A percentile compares a stretch with the other conserved stretches of the same genome.
Evolutionary conservation across 2,888 invertebrate genomes (phyloP).

Genomic region (Andrena dorsata): DNA sequence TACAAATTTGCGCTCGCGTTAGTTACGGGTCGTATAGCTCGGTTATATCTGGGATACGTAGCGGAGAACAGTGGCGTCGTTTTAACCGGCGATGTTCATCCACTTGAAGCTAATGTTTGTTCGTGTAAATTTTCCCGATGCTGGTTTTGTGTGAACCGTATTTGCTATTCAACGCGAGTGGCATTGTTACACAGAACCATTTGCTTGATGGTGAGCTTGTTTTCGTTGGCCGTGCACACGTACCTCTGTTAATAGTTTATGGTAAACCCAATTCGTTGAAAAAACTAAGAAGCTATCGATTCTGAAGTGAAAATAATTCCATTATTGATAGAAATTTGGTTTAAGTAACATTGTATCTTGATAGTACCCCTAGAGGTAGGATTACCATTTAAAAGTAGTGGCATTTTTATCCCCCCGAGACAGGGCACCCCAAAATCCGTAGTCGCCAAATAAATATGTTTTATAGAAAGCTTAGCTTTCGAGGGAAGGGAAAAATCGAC

Average conservation of each 20-base stretch:
- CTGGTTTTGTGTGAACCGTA: conserved; percentile 33
- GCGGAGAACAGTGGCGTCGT: conserved; percentile 43
- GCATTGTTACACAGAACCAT: conserved; percentile 23
- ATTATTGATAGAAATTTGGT: too few species aligned
- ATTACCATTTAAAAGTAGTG: too few species aligned
- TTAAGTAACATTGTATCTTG: too few species aligned
- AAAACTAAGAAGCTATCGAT: too few species aligned
- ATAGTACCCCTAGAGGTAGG: too few species aligned
- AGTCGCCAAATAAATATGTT: too few species aligned
- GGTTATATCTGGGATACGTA: conserved; percentile 38
- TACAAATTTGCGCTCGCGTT: conserved; percentile 59
- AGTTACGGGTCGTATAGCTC: conserved; percentile 52
- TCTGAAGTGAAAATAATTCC: too few species aligned
- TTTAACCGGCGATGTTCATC: conserved; percentile 50
- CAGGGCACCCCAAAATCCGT: too few species aligned
- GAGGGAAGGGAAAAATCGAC: too few species aligned
- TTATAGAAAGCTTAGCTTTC: too few species aligned
- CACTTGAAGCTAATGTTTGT: conserved; percentile 52
- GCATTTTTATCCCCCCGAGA: too few species aligned
- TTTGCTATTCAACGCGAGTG: conserved; percentile 15
- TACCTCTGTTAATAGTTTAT: not conserved
- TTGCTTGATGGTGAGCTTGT: conserved; percentile 14
- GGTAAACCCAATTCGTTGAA: too few species aligned
- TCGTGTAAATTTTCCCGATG: conserved; percentile 54
- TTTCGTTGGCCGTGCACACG: conserved; percentile 9